Conservation (phyloP, 2,888 invertebrate species). For the Sthenelais limicola region DNA sequence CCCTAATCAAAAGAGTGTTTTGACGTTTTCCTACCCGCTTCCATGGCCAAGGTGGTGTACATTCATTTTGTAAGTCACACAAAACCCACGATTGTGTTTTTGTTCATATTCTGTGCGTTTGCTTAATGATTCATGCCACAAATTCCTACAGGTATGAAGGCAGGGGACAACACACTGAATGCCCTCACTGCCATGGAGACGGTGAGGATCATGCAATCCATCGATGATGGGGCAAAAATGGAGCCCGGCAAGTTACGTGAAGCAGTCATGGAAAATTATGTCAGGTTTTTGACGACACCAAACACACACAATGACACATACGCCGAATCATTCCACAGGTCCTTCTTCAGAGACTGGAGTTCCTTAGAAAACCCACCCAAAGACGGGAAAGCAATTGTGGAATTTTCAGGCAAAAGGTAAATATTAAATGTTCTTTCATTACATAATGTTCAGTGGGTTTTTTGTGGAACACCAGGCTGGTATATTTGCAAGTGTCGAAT, state of each 20-base stretch:
- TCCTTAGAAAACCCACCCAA: slow-evolving; percentile 48
- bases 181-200: slow-evolving; percentile 58
- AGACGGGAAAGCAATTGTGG: slow-evolving; percentile 55
- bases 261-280: slow-evolving; percentile 61
- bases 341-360: slow-evolving; percentile 64
- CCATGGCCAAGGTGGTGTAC: too few species aligned
- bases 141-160: slow-evolving; percentile 61
- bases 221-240: slow-evolving; percentile 55
- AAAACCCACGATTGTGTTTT: too few species aligned
- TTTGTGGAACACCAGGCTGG: too few species aligned
- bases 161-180: slow-evolving; percentile 66
- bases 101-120: too few species aligned
- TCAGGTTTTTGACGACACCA: slow-evolving; percentile 66
- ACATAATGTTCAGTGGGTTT: too few species aligned
- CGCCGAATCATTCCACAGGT: slow-evolving; percentile 64
- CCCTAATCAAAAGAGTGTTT: too few species aligned
- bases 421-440: too few species aligned
- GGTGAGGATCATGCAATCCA: slow-evolving; percentile 56
- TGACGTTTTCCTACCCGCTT: too few species aligned
- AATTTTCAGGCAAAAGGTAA: slow-evolving; percentile 61
- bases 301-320: slow-evolving; percentile 64
- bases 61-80: too few species aligned
- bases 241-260: slow-evolving; percentile 55
- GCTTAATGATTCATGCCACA: too few species aligned
- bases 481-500: too few species aligned